Evolutionary conservation across 2,113 vertebrate species (phyloP).

Genomic region (Heliornis fulica): DNA sequence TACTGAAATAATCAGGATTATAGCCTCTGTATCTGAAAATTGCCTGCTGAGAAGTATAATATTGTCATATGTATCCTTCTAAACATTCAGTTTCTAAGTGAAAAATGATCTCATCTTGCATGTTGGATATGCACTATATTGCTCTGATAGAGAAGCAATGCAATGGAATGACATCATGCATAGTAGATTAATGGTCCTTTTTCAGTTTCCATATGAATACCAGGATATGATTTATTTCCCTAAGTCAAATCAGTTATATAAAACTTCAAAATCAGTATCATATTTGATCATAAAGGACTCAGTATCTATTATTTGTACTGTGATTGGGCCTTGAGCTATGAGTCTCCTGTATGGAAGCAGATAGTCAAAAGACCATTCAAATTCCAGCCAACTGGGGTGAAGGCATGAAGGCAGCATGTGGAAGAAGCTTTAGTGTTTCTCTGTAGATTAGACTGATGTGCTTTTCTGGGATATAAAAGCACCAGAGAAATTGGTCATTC

Average conservation of each 20-base stretch:
- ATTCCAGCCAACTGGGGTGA: not conserved
- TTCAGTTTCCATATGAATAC: not conserved
- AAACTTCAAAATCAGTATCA: not conserved
- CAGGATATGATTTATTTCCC: not conserved
- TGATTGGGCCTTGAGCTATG: not conserved
- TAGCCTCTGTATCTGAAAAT: not conserved
- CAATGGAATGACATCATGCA: not conserved
- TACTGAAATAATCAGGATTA: not conserved
- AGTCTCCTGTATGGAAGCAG: not conserved
- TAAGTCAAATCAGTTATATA: not conserved
- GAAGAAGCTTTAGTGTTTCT: not conserved
- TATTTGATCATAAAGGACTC: not conserved
- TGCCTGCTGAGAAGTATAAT: not conserved
- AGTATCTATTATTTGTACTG: not conserved
- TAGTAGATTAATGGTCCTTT: not conserved
- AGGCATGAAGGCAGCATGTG: not conserved
- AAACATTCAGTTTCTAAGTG: not conserved
- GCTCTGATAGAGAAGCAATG: not conserved
- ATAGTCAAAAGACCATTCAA: not conserved
- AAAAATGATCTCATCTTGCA: not conserved
- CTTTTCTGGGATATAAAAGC: not conserved
- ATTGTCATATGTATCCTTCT: not conserved
- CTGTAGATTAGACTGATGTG: not conserved
- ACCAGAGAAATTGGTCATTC: not conserved
- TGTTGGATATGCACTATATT: not conserved